These are phyloP conservation scores for Phania funesta DNA, from an alignment of 2,888 invertebrate genomes.

Conservation along the genomic window DNA sequence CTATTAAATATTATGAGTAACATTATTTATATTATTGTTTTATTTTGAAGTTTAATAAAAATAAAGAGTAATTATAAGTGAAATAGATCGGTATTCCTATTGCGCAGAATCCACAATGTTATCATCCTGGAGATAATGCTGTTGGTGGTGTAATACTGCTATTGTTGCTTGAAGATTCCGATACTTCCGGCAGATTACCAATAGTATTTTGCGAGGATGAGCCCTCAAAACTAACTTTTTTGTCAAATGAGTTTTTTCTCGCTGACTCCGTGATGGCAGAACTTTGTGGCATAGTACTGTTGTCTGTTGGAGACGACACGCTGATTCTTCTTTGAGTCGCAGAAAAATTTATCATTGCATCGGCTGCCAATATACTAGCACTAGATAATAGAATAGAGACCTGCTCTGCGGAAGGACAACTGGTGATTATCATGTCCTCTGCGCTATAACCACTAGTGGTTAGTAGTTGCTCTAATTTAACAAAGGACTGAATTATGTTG, in stretches of 20 bases:
- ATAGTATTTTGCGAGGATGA: slow-evolving; percentile 37
- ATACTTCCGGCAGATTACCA: slow-evolving; percentile 69
- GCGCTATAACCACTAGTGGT: slow-evolving; percentile 87
- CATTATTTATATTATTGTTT: slow-evolving; percentile 50
- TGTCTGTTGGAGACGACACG: slow-evolving; percentile 72
- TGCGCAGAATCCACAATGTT: neutral
- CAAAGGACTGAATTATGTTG: slow-evolving; percentile 93
- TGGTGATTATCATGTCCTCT: slow-evolving; percentile 91
- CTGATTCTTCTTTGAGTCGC: slow-evolving; percentile 75
- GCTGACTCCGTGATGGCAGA: neutral
- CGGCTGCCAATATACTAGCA: slow-evolving; percentile 84
- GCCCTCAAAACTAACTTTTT: slow-evolving; percentile 72
- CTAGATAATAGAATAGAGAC: slow-evolving; percentile 93
- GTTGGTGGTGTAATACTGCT: slow-evolving; percentile 62
- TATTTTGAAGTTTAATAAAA: slow-evolving; percentile 53
- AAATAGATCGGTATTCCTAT: slow-evolving; percentile 14
- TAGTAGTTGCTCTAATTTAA: slow-evolving; percentile 90
- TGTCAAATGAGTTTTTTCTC: slow-evolving; percentile 66
- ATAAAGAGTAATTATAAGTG: slow-evolving; percentile 23
- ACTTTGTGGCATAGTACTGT: slow-evolving; percentile 47
- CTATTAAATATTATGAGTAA: neutral
- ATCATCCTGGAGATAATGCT: slow-evolving; percentile 46
- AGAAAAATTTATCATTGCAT: slow-evolving; percentile 76
- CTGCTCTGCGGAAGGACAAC: slow-evolving; percentile 96
- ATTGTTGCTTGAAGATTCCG: slow-evolving; percentile 63